phyloP scores from a whole-genome alignment of 30 jellyfish, hydroid and myxozoan species.

The Catostylus mosaicus region DNA sequence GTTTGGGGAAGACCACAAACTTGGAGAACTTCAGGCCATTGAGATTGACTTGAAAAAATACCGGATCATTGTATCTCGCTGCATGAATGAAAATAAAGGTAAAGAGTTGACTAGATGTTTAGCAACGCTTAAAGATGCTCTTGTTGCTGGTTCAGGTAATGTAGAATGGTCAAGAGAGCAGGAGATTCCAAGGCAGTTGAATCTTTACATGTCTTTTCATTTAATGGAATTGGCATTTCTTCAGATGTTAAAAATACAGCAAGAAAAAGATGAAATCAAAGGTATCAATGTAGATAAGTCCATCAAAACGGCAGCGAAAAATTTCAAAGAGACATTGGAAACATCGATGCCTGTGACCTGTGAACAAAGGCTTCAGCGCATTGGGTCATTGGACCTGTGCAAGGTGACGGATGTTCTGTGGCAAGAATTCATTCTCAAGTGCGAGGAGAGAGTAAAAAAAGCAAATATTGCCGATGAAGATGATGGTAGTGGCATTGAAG shows the following conservation, averaged over 20 bases:
- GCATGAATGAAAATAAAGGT: slow-evolving; percentile 50
- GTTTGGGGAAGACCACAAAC: slow-evolving; percentile 48
- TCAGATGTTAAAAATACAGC: slow-evolving; percentile 58
- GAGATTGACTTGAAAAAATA: slow-evolving; percentile 36
- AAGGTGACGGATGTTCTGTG: slow-evolving; percentile 63
- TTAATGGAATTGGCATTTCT: slow-evolving; percentile 47
- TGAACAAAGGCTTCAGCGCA: slow-evolving; percentile 45
- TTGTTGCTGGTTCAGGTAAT: slow-evolving; percentile 41
- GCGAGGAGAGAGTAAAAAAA: slow-evolving; percentile 56
- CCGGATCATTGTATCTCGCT: slow-evolving; percentile 20
- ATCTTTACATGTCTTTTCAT: slow-evolving; percentile 32
- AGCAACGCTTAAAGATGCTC: slow-evolving; percentile 42
- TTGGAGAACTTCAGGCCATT: slow-evolving; percentile 32
- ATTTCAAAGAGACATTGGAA: slow-evolving; percentile 41
- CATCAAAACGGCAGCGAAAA: slow-evolving; percentile 46
- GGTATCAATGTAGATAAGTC: slow-evolving; percentile 43
- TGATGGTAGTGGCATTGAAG: slow-evolving; percentile 20
- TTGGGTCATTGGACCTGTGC: slow-evolving; percentile 37
- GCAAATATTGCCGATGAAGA: slow-evolving; percentile 25
- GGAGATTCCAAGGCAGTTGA: slow-evolving; percentile 39
- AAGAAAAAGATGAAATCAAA: slow-evolving; percentile 39
- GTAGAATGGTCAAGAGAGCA: slow-evolving; percentile 66
- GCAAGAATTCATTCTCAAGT: slow-evolving; percentile 49
- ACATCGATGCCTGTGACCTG: slow-evolving; percentile 32
- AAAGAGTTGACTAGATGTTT: slow-evolving; percentile 54